Conservation (phyloP, 2,113 vertebrate genomes). For the Ardeotis arabs region DNA sequence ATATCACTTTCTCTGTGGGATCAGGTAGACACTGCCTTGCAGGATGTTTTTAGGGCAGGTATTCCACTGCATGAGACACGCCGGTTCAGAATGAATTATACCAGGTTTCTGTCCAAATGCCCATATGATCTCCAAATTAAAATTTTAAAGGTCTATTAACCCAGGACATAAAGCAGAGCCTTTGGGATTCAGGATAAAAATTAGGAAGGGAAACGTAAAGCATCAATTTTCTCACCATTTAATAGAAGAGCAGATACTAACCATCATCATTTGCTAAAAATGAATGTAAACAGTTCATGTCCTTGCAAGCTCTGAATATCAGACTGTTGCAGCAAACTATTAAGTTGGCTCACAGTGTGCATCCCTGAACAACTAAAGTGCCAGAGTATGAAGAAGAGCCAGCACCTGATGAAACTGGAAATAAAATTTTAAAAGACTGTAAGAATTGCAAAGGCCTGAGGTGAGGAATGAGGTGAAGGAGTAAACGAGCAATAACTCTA, state of each 20-base stretch:
- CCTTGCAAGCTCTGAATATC: background rate
- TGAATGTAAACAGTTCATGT: background rate
- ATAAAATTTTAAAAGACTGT: background rate
- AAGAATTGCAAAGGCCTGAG: background rate
- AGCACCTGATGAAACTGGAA: background rate
- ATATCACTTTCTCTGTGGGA: background rate
- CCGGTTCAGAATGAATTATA: background rate
- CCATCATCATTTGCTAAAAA: background rate
- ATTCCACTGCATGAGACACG: background rate
- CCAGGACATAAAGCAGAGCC: background rate
- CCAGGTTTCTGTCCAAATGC: background rate
- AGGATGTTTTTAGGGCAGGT: background rate
- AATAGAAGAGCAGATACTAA: background rate
- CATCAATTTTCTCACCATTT: background rate
- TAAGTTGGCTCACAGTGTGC: background rate
- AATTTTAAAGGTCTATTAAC: background rate
- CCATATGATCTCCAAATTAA: slow-evolving; percentile 5
- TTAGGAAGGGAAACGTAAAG: background rate
- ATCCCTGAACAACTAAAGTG: background rate
- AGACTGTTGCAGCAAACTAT: background rate
- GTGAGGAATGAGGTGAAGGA: background rate
- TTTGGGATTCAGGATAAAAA: background rate
- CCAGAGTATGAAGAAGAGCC: background rate
- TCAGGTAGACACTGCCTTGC: background rate
- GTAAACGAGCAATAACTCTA: background rate